Evolutionary conservation across 2,113 vertebrate genomes (phyloP).

Genomic region (Potamarius usumacintae): DNA sequence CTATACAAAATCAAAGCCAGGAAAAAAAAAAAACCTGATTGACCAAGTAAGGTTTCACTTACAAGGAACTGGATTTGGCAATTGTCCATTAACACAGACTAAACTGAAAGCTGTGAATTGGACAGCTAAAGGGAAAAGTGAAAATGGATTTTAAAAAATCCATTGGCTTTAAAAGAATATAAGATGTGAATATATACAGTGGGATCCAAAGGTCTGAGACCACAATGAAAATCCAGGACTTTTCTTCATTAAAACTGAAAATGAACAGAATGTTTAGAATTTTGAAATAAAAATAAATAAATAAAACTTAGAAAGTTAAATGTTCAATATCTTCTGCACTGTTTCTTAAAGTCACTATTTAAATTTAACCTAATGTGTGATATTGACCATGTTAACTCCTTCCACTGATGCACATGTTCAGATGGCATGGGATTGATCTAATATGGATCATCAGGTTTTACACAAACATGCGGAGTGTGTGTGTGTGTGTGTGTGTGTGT

Average conservation of each 20-base stretch:
- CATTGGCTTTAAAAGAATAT: background rate
- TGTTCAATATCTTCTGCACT: background rate
- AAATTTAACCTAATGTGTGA: background rate
- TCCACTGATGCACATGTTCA: background rate
- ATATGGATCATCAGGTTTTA: background rate
- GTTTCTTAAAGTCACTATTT: background rate
- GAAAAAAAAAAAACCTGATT: background rate
- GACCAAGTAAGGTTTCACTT: background rate
- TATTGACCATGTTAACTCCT: background rate
- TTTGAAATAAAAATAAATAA: background rate
- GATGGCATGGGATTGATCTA: background rate
- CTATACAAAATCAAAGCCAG: background rate
- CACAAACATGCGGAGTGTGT: background rate
- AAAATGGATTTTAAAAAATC: background rate
- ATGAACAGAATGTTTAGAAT: background rate
- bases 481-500: background rate
- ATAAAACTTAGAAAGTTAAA: background rate
- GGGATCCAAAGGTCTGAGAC: background rate
- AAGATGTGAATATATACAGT: background rate
- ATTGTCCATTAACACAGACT: background rate
- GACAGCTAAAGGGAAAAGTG: background rate
- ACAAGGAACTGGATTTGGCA: background rate
- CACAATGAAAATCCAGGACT: background rate
- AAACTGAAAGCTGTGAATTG: background rate
- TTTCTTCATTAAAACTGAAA: background rate